Base-by-base conservation (phyloP, 2,797 vertebrate species). In the Clarias platycephalus region DNA sequence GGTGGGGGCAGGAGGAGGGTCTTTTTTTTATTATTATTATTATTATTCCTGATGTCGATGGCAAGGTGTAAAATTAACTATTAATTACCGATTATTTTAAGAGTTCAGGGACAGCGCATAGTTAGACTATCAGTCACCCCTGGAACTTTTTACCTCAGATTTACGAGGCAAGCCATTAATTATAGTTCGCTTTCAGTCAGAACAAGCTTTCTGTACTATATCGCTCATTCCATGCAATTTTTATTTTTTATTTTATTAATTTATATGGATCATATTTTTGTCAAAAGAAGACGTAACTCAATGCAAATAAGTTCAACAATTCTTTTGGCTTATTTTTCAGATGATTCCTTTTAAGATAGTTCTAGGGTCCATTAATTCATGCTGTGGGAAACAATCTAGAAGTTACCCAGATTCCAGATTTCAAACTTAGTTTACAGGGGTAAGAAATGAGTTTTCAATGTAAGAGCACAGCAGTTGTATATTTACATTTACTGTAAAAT, bases 131-230 rank as follows among this genome's bases (percentile, higher is more conserved):
- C 80, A 62, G n/a, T 70, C 68, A 81, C 55, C 83, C 84, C 76
- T 82, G 71, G 49, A 85, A 1, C 64, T 28, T 84, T 75, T 34
- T 85, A 87, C 85, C 88, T 89, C 87, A 77, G 34, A 64, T 82
- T 71, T 85, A 77, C 22, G 72, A 83, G 86, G 64, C 77, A 81
- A 74, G 83, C 71, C 72, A 82, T 86, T 79, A 20, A 80, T 49
- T 78, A 64, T 40, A 62, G 60, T 53, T 70, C 64, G 67, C 28
- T 77, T 80, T 80, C 72, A 60, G 49, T 22, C 81, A 64, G 53
- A 63, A 60, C 24, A 31, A 15, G 28, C 31, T 44, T 58, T 62
- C 67, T 34, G 24, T 78, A 34, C 44, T 64, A 18, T 81, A 24
- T 60, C 24, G 16, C 71, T 60, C 28, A 57, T 85, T 85, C 74